Evolutionary conservation across 2,888 invertebrate genomes (phyloP).

Genomic region (Caenorhabditis sp.): DNA sequence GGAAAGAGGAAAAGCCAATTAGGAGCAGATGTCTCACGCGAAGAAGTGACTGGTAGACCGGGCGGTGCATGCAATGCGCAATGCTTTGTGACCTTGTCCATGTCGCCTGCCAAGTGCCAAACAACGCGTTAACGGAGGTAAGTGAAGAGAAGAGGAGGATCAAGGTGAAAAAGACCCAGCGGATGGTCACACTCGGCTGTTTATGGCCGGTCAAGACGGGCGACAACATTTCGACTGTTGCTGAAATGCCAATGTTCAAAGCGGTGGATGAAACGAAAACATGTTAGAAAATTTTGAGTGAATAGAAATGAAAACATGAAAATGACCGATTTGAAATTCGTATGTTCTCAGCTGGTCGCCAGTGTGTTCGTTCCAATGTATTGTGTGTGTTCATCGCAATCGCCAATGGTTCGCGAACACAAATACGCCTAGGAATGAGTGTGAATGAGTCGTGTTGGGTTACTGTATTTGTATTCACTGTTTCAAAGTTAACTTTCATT

Average conservation of each 20-base stretch:
- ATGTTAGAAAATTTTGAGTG: not conserved
- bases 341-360: slow-evolving; percentile 1
- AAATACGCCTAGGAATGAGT: not conserved
- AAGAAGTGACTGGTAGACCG: not conserved
- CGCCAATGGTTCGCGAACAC: not conserved
- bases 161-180: slow-evolving; percentile 32
- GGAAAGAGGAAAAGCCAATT: slow-evolving; percentile 4
- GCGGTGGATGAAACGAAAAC: no score
- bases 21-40: not conserved
- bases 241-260: no score
- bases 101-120: slow-evolving; percentile 16
- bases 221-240: no score
- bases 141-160: slow-evolving; percentile 26
- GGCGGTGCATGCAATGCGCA: slow-evolving; percentile 1
- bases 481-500: not conserved
- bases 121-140: slow-evolving; percentile 18
- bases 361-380: no score
- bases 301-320: not conserved
- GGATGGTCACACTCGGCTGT: slow-evolving; percentile 6
- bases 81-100: slow-evolving; percentile 36
- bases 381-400: slow-evolving; percentile 2
- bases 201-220: slow-evolving; percentile 10
- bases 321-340: not conserved
- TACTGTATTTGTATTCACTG: not conserved
- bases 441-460: not conserved